Conservation (phyloP, 2,888 invertebrate species). For the Torymus tubicola region DNA sequence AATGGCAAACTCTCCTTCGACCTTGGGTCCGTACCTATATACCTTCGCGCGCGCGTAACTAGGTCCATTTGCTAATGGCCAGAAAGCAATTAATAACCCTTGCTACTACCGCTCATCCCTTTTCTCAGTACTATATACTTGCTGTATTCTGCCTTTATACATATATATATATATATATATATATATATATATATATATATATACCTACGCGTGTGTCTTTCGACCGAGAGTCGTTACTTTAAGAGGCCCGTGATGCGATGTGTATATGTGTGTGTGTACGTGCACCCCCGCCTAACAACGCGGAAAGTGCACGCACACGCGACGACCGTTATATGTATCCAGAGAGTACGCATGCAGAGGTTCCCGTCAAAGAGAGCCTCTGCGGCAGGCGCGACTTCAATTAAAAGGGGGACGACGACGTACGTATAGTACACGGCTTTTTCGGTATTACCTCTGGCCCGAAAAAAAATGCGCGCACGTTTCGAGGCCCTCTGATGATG, state of each 20-base stretch:
- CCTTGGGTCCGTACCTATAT: slow-evolving; percentile 44
- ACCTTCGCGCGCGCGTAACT: slow-evolving; percentile 40
- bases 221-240: slow-evolving; percentile 39
- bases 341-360: too few species aligned
- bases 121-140: background rate
- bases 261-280: background rate
- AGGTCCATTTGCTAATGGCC: slow-evolving; percentile 70
- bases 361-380: background rate
- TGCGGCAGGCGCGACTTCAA: background rate
- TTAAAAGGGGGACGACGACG: slow-evolving; percentile 10
- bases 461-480: too few species aligned
- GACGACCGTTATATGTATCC: slow-evolving; percentile 33
- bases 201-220: background rate
- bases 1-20: slow-evolving; percentile 60
- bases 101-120: background rate
- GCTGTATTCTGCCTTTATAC: too few species aligned
- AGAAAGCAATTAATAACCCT: slow-evolving; percentile 70
- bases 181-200: too few species aligned
- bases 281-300: slow-evolving; percentile 3
- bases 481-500: too few species aligned
- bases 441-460: background rate
- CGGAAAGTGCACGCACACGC: slow-evolving; percentile 18
- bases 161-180: too few species aligned
- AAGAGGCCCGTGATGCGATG: slow-evolving; percentile 41
- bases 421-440: background rate